Base-by-base conservation (phyloP, 1,140 invertebrate genomes). In the Drosophila arawakana region DNA sequence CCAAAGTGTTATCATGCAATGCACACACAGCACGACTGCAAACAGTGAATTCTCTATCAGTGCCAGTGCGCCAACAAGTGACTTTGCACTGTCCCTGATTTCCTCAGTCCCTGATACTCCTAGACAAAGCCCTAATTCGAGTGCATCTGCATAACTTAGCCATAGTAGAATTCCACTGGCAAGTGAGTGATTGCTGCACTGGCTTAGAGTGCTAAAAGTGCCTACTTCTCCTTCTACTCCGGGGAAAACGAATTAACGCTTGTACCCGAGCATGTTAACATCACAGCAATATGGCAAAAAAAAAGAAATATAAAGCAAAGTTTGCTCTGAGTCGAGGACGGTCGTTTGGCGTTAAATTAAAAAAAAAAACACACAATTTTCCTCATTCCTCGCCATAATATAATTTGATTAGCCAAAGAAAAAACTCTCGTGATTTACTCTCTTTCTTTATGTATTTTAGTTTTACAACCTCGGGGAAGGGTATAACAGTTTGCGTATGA, bases 141-240 rank as follows among this genome's bases (percentile, higher is more conserved):
- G 81, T 80, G 73, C 47, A 68, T 59, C 57, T 73, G 74, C 62
- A 46, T 74, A 52, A 63, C 47, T 5, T 15, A 9, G 13, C 60
- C n/a, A 41, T 30, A 35, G 82, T 78, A 76, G 50, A 78, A 77
- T 82, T 82, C 80, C 80, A 81, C 50, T 77, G 62, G 13, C 61
- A 78, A 81, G 72, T 37, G 39, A 41, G 39, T 41, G 39, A 41
- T 41, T 41, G 39, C 25, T 30, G 6, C 25, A 13, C 6, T 43
- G 3, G 41, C 5, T 5, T 5, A 13, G 41, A 41, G 37, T 13
- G 8, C 11, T 34, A 30, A 30, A 30, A 30, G 25, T 30, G 25
- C 25, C 34, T 39, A 21, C 46, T 37, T 35, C 34, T 18, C 9
- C 8, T 25, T 4, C 46, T 25, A 10, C 3, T 1, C 10, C 2